Base-by-base conservation (phyloP, 30 jellyfish, hydroid and myxozoan species). In the Turritopsis rubra region DNA sequence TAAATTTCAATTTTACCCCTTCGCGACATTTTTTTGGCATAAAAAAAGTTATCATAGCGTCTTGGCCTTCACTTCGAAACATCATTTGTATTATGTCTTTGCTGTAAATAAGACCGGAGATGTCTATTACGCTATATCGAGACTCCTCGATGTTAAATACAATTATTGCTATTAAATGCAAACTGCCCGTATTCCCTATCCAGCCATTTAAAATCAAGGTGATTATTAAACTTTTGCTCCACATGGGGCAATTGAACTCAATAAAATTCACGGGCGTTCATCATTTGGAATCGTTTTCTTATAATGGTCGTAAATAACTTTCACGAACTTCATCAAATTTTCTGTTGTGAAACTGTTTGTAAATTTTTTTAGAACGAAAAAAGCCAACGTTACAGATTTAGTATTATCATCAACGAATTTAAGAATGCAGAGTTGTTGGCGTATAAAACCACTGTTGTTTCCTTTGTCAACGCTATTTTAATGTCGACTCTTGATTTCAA, bases 381-480 rank as follows among this genome's bases (percentile, higher is more conserved):
- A 70, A 91, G 97, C 18, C 97, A 89, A 71, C 85, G 99, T 21
- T 94, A 89, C 80, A 94, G 96, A 29, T 89, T 94, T 83, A 94
- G 99, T 73, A 66, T 94, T 1, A 83, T 94, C n/a, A 75, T 94
- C 81, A 89, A 89, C 52, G 97, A 89, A 60, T 81, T 94, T 75
- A 83, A 80, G 29, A 88, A 85, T 25, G 90, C 97, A 9, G 99
- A 94, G 16, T 71, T 88, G 60, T 19, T 91, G 18, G 97, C 95
- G 23, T 89, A 89, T 86, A 89, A 87, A 27, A 89, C 97, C 30
- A 89, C 97, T 20, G 71, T 94, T 71, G 21, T 94, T 52, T 84
- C 97, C 20, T 94, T 94, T 84, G 81, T 94, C 66, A 89, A 89
- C 77, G 95, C 95, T 19, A 53, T 94, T 71, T 79, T 85, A 8